A percentile compares a stretch with the other conserved stretches of the same genome.
Conservation (phyloP, 1,140 invertebrate species). For the Drosophila yakuba region DNA sequence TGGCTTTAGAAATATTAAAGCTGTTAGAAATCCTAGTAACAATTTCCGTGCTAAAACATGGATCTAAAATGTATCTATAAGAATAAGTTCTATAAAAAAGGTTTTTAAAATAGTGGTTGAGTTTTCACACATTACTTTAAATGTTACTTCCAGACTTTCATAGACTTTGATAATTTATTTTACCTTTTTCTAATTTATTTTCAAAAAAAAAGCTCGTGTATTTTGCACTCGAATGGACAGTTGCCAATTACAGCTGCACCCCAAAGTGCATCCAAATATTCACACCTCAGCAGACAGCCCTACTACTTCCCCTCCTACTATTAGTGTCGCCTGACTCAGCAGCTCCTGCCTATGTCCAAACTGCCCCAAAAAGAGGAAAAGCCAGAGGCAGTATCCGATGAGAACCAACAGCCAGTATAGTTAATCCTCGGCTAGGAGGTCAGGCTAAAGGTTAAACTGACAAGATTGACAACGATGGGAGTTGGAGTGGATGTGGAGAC, state of each 20-base stretch:
- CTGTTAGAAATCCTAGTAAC: background rate
- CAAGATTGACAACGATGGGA: conserved; percentile 69
- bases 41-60: too few relatives aligned
- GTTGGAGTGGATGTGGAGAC: conserved; percentile 10
- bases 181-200: conserved; percentile 1
- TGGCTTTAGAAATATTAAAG: background rate
- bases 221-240: conserved; percentile 24
- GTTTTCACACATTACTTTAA: background rate
- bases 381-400: conserved; percentile 11
- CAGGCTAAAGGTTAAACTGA: conserved; percentile 78
- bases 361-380: background rate
- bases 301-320: background rate
- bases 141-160: background rate
- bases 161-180: background rate
- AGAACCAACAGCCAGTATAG: conserved; percentile 25
- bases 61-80: too few relatives aligned
- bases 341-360: conserved; percentile 13
- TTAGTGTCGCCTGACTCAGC: conserved; percentile 6
- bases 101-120: too few relatives aligned
- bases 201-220: background rate
- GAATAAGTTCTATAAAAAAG: too few relatives aligned
- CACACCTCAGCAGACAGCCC: conserved; percentile 32
- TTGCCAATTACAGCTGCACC: background rate
- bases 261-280: conserved; percentile 35
- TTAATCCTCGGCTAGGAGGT: conserved; percentile 58